These are phyloP conservation scores for Cuculus canorus DNA, from an alignment of 2,797 vertebrate genomes.

Conservation along the genomic window DNA sequence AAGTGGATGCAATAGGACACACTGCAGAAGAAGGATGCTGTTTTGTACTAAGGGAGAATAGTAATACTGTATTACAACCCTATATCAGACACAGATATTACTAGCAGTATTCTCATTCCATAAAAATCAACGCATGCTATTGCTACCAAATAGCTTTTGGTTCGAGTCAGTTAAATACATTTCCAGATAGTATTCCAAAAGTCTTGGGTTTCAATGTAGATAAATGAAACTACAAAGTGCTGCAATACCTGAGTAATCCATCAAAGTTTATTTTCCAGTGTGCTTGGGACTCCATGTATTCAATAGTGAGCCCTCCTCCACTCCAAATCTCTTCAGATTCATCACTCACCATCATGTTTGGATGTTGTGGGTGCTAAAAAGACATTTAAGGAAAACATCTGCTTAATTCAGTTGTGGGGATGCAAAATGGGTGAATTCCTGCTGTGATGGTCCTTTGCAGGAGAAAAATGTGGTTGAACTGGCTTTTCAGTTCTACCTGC, in stretches of 20 bases:
- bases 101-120: neutral
- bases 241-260: constrained; percentile 60
- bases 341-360: constrained; percentile 64
- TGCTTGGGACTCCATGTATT: constrained; percentile 24
- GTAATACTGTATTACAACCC: no score
- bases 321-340: constrained; percentile 58
- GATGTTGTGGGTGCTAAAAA: constrained; percentile 66
- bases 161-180: neutral
- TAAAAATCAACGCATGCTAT: neutral
- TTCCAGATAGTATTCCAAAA: neutral
- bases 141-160: neutral
- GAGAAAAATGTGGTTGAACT: neutral
- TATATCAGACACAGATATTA: neutral
- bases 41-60: neutral
- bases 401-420: neutral
- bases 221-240: neutral
- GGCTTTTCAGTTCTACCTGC: neutral
- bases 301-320: constrained; percentile 59
- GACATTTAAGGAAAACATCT: neutral
- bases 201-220: neutral
- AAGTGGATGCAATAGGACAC: neutral
- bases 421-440: accelerated
- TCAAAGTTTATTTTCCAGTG: constrained; percentile 55
- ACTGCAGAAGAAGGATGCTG: neutral
- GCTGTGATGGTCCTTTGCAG: neutral